These are phyloP conservation scores for Epinephelus awoara DNA, from an alignment of 2,797 vertebrate species.

Conservation along the genomic window DNA sequence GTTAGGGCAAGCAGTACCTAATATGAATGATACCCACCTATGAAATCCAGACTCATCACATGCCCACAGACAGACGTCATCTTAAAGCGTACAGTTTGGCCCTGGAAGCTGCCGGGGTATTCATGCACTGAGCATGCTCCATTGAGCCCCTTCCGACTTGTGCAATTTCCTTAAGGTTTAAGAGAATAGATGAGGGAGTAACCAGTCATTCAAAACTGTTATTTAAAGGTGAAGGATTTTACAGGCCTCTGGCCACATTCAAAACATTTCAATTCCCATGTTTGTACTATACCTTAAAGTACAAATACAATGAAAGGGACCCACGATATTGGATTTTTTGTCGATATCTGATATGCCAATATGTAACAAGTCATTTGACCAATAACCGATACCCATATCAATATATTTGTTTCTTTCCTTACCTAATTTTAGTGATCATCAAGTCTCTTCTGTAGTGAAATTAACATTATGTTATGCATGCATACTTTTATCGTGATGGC, in stretches of 20 bases:
- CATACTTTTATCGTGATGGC: too few relatives aligned
- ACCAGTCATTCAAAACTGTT: background rate
- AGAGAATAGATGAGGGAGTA: conserved; percentile 2
- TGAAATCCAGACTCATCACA: conserved; percentile 98
- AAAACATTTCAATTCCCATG: background rate
- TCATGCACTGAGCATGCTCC: conserved; percentile 95
- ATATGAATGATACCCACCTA: conserved; percentile 82
- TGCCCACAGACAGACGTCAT: conserved; percentile 99
- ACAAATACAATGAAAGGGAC: background rate
- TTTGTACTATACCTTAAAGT: background rate
- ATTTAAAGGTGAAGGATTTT: background rate
- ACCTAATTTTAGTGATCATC: too few relatives aligned
- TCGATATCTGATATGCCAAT: too few relatives aligned
- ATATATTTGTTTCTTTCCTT: too few relatives aligned
- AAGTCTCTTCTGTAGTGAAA: too few relatives aligned
- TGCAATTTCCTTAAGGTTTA: conserved; percentile 87
- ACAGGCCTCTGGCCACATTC: background rate
- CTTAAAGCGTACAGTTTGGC: conserved; percentile 92
- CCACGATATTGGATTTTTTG: too few relatives aligned
- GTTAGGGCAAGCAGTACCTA: background rate
- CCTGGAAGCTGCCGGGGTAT: conserved; percentile 89
- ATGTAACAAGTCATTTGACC: too few relatives aligned
- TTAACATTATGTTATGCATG: too few relatives aligned
- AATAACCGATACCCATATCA: too few relatives aligned
- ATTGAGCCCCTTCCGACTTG: conserved; percentile 94